A percentile compares a stretch with the other conserved stretches of the same genome.
Evolutionary conservation across 2,797 vertebrate genomes (phyloP).

Genomic region (Syngnathus acus): DNA sequence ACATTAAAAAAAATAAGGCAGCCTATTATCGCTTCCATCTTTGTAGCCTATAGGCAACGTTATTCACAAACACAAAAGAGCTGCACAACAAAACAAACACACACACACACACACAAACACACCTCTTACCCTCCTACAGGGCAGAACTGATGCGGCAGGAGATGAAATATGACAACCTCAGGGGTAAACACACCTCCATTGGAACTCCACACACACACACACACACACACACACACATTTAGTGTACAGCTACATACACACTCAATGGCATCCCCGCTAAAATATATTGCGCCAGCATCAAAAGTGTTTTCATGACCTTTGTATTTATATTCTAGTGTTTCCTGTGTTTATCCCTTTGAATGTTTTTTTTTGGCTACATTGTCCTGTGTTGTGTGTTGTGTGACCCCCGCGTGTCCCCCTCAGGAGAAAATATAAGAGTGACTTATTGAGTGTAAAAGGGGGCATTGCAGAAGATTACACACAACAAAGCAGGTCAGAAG

Average conservation of each 20-base stretch:
- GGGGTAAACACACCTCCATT: constrained; percentile 66
- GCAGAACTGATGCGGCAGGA: constrained; percentile 61
- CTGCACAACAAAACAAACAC: constrained; percentile 2
- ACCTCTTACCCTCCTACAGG: constrained; percentile 48
- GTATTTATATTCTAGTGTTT: background rate
- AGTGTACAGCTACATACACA: constrained; percentile 20
- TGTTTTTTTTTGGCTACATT: background rate
- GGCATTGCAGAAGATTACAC: constrained; percentile 39
- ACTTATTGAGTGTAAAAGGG: constrained; percentile 49
- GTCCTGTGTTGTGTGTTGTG: background rate
- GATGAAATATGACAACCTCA: constrained; percentile 65
- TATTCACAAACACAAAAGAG: constrained; percentile 12
- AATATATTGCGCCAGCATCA: constrained; percentile 48
- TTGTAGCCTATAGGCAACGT: constrained; percentile 40
- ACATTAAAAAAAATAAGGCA: constrained; percentile 1
- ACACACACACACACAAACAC: constrained; percentile 6
- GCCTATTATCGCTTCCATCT: constrained; percentile 30
- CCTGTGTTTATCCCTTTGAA: background rate
- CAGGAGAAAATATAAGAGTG: constrained; percentile 14
- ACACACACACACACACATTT: constrained; percentile 8
- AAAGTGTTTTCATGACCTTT: constrained; percentile 41
- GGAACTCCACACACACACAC: constrained; percentile 9
- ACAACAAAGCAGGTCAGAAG: constrained; percentile 53
- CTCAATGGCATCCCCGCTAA: background rate
- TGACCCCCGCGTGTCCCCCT: background rate